phyloP scores from a whole-genome alignment of 2,113 vertebrate genomes.

The Elgaria multicarinata region DNA sequence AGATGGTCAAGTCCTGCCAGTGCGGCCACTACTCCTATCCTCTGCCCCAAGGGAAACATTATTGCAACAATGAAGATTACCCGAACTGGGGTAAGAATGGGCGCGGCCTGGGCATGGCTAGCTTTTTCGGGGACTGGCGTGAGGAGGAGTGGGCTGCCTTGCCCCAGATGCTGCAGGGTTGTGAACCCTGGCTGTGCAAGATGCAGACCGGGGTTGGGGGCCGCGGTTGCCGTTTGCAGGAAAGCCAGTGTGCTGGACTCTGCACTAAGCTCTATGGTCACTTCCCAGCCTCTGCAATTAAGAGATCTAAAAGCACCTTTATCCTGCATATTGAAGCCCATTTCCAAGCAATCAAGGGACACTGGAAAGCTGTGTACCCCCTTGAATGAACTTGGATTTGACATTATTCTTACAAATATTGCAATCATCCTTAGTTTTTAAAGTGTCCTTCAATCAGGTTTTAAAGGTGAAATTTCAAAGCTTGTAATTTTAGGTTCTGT shows the following conservation, averaged over 20 bases:
- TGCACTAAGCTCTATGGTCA: no score
- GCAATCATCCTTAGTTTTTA: background rate
- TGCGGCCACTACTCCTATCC: slow-evolving; percentile 82
- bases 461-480: background rate
- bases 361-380: background rate
- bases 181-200: background rate
- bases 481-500: background rate
- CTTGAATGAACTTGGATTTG: background rate
- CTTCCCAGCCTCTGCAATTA: background rate
- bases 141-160: background rate
- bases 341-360: background rate
- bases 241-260: background rate
- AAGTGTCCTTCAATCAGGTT: no score
- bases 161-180: no score
- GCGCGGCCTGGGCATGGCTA: no score
- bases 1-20: slow-evolving; percentile 73
- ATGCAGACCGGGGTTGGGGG: no score
- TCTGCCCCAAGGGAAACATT: slow-evolving; percentile 65
- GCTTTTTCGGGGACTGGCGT: background rate
- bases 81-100: slow-evolving; percentile 78
- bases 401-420: background rate
- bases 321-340: background rate
- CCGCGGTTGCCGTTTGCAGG: background rate
- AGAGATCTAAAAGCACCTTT: background rate
- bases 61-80: slow-evolving; percentile 78